Conservation (phyloP, 2,888 invertebrate genomes). For the Epinotia demarniana region DNA sequence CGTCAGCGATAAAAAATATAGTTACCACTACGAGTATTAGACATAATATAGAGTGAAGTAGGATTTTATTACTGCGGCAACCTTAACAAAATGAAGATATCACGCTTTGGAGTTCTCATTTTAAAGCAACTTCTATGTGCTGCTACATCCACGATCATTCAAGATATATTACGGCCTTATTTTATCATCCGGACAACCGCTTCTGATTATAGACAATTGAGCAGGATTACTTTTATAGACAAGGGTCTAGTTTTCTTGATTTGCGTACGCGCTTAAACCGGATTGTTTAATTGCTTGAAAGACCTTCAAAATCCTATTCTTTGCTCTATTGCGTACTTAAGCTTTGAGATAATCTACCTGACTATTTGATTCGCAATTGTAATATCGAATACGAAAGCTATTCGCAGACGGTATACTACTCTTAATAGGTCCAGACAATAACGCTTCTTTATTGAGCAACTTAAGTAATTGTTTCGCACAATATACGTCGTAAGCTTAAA, state of each 20-base stretch:
- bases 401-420: neutral
- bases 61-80: neutral
- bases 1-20: conserved; percentile 3
- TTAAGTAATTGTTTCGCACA: neutral
- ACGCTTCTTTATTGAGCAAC: conserved; percentile 12
- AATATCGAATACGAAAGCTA: conserved; percentile 16
- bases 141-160: neutral
- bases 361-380: neutral
- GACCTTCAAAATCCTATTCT: conserved; percentile 1
- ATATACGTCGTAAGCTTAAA: neutral
- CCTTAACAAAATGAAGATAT: neutral
- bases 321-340: neutral
- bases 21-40: neutral
- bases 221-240: neutral
- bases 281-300: conserved; percentile 8
- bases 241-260: conserved; percentile 5
- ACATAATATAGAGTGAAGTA: neutral
- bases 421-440: neutral
- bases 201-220: neutral
- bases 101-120: neutral
- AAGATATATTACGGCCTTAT: neutral
- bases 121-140: neutral
- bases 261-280: neutral
- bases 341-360: too few species aligned
- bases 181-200: neutral